Evolutionary conservation across 1,140 invertebrate species (phyloP).

Genomic region (Pseudachorutes palmiensis): DNA sequence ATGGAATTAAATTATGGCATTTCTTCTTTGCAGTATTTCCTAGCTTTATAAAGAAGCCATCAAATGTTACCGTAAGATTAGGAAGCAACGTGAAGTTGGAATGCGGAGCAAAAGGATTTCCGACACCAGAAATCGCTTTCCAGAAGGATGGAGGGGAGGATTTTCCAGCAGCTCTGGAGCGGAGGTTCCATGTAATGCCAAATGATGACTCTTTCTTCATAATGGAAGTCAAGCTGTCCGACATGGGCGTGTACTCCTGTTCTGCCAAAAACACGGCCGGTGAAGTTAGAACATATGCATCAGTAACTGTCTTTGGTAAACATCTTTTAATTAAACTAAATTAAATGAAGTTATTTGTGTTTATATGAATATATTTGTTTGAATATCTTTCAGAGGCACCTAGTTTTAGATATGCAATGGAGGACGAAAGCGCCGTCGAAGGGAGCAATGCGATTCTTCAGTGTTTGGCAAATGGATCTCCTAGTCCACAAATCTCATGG

Average conservation of each 20-base stretch:
- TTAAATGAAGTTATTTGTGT: too few relatives aligned
- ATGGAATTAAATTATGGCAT: constrained; percentile 18
- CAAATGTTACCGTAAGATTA: constrained; percentile 71
- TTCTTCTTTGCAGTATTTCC: constrained; percentile 62
- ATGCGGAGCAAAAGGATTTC: constrained; percentile 82
- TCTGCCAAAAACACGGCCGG: constrained; percentile 84
- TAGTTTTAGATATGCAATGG: constrained; percentile 73
- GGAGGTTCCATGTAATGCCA: constrained; percentile 84
- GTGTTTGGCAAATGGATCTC: constrained; percentile 76
- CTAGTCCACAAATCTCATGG: constrained; percentile 81
- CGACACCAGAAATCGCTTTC: constrained; percentile 79
- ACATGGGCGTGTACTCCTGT: constrained; percentile 89
- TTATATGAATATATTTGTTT: neutral
- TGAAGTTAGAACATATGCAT: constrained; percentile 73
- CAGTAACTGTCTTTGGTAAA: constrained; percentile 66
- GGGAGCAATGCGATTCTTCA: constrained; percentile 28
- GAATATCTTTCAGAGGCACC: constrained; percentile 58
- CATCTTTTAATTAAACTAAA: constrained; percentile 42
- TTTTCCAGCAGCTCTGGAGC: constrained; percentile 87
- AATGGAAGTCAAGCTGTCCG: constrained; percentile 72
- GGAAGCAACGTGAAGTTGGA: constrained; percentile 79
- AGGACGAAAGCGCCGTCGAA: constrained; percentile 46
- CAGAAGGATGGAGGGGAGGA: constrained; percentile 90
- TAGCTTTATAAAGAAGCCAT: constrained; percentile 72
- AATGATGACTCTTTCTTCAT: constrained; percentile 88